A percentile compares a stretch with the other conserved stretches of the same genome.
These are phyloP conservation scores for Heliconius ethilla DNA, from an alignment of 2,888 invertebrate genomes.

Conservation along the genomic window DNA sequence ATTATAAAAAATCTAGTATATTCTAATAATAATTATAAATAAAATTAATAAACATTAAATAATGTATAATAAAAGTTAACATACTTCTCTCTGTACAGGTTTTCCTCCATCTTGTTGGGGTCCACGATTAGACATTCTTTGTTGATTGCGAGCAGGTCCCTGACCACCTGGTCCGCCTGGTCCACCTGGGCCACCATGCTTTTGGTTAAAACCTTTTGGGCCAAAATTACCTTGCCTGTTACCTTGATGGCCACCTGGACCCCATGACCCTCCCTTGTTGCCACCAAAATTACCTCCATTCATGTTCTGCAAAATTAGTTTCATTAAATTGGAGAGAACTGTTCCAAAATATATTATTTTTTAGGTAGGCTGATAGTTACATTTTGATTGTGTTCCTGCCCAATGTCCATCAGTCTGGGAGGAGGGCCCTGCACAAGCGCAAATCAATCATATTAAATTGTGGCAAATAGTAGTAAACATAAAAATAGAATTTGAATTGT, in stretches of 20 bases:
- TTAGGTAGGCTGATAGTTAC: conserved; percentile 30
- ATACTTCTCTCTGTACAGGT: conserved; percentile 70
- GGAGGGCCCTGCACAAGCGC: conserved; percentile 34
- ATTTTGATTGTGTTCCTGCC: conserved; percentile 32
- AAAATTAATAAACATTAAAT: background rate
- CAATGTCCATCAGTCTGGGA: conserved; percentile 41
- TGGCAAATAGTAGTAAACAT: background rate
- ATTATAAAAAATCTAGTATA: background rate
- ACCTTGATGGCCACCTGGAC: conserved; percentile 52
- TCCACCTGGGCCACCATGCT: conserved; percentile 50
- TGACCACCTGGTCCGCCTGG: conserved; percentile 45
- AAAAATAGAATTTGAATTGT: background rate
- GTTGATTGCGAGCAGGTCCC: conserved; percentile 48
- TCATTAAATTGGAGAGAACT: background rate
- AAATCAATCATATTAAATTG: conserved; percentile 5
- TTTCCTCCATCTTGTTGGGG: conserved; percentile 61
- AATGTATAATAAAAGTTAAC: background rate
- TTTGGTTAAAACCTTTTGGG: conserved; percentile 40
- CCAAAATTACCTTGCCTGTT: conserved; percentile 45
- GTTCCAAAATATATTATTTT: background rate
- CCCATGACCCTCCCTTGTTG: conserved; percentile 60
- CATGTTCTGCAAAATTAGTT: conserved; percentile 57
- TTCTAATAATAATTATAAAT: background rate
- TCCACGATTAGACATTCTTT: conserved; percentile 50
- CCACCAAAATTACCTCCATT: conserved; percentile 74